Conservation (phyloP, 2,888 invertebrate genomes). For the Drosophila robusta region DNA sequence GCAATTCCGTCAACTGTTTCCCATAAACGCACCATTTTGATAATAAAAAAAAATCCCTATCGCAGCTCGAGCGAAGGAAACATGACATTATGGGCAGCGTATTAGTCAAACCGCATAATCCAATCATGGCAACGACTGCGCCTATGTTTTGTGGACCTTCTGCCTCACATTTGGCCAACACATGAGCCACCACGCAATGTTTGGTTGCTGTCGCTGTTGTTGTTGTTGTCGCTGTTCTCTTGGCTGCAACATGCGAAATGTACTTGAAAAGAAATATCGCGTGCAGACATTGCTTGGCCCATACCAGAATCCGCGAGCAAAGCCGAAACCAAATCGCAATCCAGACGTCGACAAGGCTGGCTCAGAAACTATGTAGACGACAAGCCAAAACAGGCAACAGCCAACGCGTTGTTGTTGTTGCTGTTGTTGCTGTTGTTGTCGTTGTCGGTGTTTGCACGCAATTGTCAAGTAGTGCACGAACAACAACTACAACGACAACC, state of each 20-base stretch:
- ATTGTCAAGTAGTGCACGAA: slow-evolving; percentile 72
- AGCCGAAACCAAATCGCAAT: slow-evolving; percentile 58
- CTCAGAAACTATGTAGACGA: slow-evolving; percentile 68
- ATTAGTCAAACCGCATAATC: slow-evolving; percentile 60
- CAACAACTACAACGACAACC: slow-evolving; percentile 43
- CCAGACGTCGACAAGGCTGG: slow-evolving; percentile 58
- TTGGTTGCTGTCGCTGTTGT: slow-evolving; percentile 5
- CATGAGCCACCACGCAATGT: slow-evolving; percentile 56
- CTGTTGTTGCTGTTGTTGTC: slow-evolving; percentile 32
- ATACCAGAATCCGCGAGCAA: slow-evolving; percentile 18
- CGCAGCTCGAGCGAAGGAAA: slow-evolving; percentile 11
- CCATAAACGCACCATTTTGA: slow-evolving; percentile 2
- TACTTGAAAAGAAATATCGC: slow-evolving; percentile 73
- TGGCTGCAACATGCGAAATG: slow-evolving; percentile 54
- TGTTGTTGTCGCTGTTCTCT: slow-evolving; percentile 14
- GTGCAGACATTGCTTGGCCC: slow-evolving; percentile 69
- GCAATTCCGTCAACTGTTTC: slow-evolving; percentile 9
- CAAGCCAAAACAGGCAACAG: slow-evolving; percentile 48
- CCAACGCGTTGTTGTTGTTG: slow-evolving; percentile 28
- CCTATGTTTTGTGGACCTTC: slow-evolving; percentile 45
- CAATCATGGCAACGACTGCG: slow-evolving; percentile 61
- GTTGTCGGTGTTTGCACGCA: slow-evolving; percentile 74
- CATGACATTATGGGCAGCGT: slow-evolving; percentile 55
- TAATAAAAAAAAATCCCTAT: slow-evolving; percentile 5
- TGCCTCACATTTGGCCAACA: slow-evolving; percentile 32